phyloP scores from a whole-genome alignment of 2,888 invertebrate species.

The Iselma pallidipennis region DNA sequence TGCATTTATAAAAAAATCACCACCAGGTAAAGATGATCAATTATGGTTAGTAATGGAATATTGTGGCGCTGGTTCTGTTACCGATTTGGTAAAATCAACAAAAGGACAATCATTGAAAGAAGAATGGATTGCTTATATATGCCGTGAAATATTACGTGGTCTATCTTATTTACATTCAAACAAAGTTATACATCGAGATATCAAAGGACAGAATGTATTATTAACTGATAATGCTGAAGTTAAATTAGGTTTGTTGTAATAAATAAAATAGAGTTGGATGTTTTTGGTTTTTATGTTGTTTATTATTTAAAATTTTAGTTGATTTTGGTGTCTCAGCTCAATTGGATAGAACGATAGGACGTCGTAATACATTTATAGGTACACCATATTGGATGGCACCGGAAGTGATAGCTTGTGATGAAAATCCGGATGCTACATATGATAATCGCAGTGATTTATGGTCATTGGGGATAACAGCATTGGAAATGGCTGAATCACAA shows the following conservation, averaged over 20 bases:
- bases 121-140: conserved; percentile 99
- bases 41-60: conserved; percentile 99
- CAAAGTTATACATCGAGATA: conserved; percentile 99
- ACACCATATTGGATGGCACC: conserved; percentile 99
- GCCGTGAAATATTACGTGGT: conserved; percentile 93
- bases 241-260: conserved; percentile 76
- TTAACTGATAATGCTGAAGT: conserved; percentile 99
- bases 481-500: conserved; percentile 99
- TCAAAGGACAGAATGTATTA: conserved; percentile 99
- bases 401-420: conserved; percentile 99
- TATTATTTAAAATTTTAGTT: conserved; percentile 62
- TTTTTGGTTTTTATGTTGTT: not conserved
- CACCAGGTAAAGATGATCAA: conserved; percentile 98
- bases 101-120: conserved; percentile 98
- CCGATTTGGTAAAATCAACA: conserved; percentile 98
- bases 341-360: conserved; percentile 97
- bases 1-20: conserved; percentile 99
- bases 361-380: conserved; percentile 98
- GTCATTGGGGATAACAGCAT: conserved; percentile 94
- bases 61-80: conserved; percentile 98
- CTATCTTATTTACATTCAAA: conserved; percentile 97
- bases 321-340: conserved; percentile 99
- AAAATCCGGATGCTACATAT: conserved; percentile 99
- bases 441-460: conserved; percentile 94
- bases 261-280: not conserved